Percentiles rank a stretch among this genome's conserved stretches.
These are phyloP conservation scores for Drosophila percnosoma DNA, from an alignment of 2,888 invertebrate genomes.

Conservation along the genomic window DNA sequence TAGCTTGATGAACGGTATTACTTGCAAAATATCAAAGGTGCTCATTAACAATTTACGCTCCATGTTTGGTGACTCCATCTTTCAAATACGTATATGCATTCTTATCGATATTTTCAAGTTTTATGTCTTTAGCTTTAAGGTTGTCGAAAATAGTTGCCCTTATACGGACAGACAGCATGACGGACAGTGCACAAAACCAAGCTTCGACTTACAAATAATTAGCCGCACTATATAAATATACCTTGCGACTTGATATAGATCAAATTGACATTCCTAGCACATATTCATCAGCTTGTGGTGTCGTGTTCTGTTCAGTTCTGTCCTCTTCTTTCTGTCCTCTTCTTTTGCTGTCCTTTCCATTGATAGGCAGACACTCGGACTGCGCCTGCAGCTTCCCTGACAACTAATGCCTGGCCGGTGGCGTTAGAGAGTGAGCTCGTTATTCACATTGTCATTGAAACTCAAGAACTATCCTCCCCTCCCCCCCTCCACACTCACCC, in stretches of 20 bases:
- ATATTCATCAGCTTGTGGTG: slow-evolving; percentile 7
- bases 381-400: slow-evolving; percentile 24
- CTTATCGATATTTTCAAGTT: background rate
- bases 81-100: background rate
- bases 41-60: background rate
- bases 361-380: background rate
- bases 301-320: slow-evolving; percentile 6
- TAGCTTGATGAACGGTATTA: background rate
- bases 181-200: background rate
- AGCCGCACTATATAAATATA: background rate
- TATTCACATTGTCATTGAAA: slow-evolving; percentile 15
- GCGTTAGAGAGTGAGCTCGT: slow-evolving; percentile 41
- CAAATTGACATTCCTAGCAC: slow-evolving; percentile 8
- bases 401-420: slow-evolving; percentile 19
- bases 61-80: background rate
- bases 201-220: background rate
- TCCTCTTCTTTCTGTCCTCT: slow-evolving; percentile 10
- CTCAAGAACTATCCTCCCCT: background rate
- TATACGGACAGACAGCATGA: background rate
- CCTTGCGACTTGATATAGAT: background rate
- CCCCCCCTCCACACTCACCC: background rate
- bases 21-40: background rate
- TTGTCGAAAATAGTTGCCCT: background rate
- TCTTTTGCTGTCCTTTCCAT: background rate
- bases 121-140: background rate